Evolutionary conservation across 2,113 vertebrate species (phyloP), one percentile per base, ranked within the genome.

Genomic region (Phrynosoma platyrhinos): DNA sequence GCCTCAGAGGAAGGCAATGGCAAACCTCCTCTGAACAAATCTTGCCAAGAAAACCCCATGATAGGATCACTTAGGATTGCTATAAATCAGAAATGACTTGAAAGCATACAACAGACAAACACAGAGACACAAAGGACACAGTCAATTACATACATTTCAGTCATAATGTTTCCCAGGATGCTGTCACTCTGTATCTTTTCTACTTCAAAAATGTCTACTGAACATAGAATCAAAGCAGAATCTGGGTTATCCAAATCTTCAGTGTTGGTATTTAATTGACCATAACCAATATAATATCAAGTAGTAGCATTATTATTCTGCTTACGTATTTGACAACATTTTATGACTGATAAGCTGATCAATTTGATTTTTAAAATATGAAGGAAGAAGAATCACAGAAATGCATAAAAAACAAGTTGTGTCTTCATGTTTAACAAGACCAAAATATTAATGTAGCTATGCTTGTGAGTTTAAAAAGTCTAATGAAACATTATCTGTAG

Each of bases 401-500:
- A 89, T 89, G 84, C 2, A 83, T 74, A 86, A 94, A 87, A 91
- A 85, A 92, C 93, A 93, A 91, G 91, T 66, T 1, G 76, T 2
- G 88, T 93, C 69, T 88, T 86, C 94, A 66, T 64, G 80, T 85
- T 93, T 94, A 79, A 68, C 89, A 90, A 87, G 77, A 84, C 71
- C 42, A 90, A 85, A 30, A 82, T 85, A 53, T 1, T 47, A 90
- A 88, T 92, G 75, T 82, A 93, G 92, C 71, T 88, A 90, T 69
- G 40, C 79, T 90, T 93, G 91, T 77, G 89, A 88, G 58, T 87
- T 84, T 88, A 55, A 91, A 94, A 79, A 76, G 72, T 88, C 84
- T 95, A 95, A 95, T 91, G 86, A 94, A 96, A 93, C 80, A 90
- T 90, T 91, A 94, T 90, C 91, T 93, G 90, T 79, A 92, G 91